A percentile compares a stretch with the other conserved stretches of the same genome.
Conservation (phyloP, 1,140 invertebrate species). For the Cherax destructor region DNA sequence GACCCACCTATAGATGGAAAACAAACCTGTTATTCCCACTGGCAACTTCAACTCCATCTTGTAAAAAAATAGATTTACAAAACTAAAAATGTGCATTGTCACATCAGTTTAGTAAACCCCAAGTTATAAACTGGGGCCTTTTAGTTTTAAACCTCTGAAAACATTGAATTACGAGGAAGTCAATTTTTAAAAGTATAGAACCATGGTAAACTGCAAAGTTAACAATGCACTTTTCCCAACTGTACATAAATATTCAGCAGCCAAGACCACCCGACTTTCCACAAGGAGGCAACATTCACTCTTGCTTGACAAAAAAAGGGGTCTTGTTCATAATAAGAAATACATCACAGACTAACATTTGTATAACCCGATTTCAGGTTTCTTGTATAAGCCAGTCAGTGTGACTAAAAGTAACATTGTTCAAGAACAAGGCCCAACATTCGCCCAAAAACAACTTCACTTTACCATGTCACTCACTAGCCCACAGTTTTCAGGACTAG, state of each 20-base stretch:
- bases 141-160: slow-evolving; percentile 39
- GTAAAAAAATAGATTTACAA: slow-evolving; percentile 73
- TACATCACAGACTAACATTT: slow-evolving; percentile 63
- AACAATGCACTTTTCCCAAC: slow-evolving; percentile 68
- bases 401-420: slow-evolving; percentile 34
- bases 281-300: slow-evolving; percentile 43
- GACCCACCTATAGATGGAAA: slow-evolving; percentile 52
- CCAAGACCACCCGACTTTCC: slow-evolving; percentile 56
- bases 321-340: slow-evolving; percentile 46
- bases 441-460: neutral
- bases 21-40: slow-evolving; percentile 33
- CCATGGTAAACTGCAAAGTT: slow-evolving; percentile 48
- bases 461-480: neutral
- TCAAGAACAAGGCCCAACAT: slow-evolving; percentile 47
- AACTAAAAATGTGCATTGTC: slow-evolving; percentile 72
- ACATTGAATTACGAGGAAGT: slow-evolving; percentile 30
- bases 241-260: slow-evolving; percentile 67
- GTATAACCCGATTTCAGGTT: slow-evolving; percentile 48
- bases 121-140: slow-evolving; percentile 14
- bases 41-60: slow-evolving; percentile 46
- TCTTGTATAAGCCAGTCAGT: slow-evolving; percentile 36
- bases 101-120: slow-evolving; percentile 31
- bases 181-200: slow-evolving; percentile 31
- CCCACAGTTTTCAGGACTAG: neutral
- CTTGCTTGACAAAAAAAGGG: slow-evolving; percentile 19